A percentile compares a stretch with the other conserved stretches of the same genome.
These are phyloP conservation scores for Oithona nana DNA, from an alignment of 2,888 invertebrate species.

Conservation along the genomic window DNA sequence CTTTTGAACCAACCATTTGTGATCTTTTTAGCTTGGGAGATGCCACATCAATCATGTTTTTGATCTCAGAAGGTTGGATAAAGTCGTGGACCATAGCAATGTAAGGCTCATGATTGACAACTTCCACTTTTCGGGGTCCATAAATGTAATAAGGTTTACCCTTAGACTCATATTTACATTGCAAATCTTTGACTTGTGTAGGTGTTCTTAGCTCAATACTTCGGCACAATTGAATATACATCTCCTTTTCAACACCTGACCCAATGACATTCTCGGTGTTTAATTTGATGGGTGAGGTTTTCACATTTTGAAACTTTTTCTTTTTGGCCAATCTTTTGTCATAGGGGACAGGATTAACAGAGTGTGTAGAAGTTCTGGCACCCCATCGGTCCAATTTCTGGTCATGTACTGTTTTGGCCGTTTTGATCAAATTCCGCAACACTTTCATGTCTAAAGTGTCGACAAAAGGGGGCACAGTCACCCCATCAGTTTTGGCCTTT, in stretches of 20 bases:
- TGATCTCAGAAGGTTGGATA: neutral
- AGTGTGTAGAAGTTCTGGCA: neutral
- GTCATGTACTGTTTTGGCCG: constrained; percentile 17
- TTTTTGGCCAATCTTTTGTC: constrained; percentile 12
- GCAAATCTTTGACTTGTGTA: neutral
- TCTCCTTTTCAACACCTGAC: neutral
- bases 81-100: constrained; percentile 15
- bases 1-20: neutral
- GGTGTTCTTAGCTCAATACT: constrained; percentile 7
- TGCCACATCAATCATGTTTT: constrained; percentile 2
- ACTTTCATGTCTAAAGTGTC: constrained; percentile 7
- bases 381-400: constrained; percentile 17
- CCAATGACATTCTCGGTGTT: neutral
- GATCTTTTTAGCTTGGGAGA: constrained; percentile 5
- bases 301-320: constrained; percentile 11
- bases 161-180: constrained; percentile 1
- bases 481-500: constrained; percentile 15
- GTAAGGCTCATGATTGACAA: constrained; percentile 2
- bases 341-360: constrained; percentile 5
- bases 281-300: neutral
- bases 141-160: neutral
- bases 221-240: constrained; percentile 8
- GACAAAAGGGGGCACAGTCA: constrained; percentile 10
- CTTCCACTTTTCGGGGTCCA: constrained; percentile 12
- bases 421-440: constrained; percentile 13